Percentiles rank a stretch among this genome's conserved stretches.
Evolutionary conservation across 1,140 invertebrate species (phyloP).

Genomic region (Physella acuta): DNA sequence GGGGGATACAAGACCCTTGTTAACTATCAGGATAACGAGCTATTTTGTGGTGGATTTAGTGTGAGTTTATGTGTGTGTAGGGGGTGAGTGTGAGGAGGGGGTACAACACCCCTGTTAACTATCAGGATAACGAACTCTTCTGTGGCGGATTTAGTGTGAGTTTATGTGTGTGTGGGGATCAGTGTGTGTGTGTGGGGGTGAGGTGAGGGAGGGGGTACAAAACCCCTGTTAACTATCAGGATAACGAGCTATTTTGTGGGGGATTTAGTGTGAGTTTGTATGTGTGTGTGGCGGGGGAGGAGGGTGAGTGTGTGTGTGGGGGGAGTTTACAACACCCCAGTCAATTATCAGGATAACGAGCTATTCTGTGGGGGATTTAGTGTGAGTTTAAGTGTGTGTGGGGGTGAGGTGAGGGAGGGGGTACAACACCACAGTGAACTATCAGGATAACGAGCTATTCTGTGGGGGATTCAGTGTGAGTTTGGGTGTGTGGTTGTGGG

Average conservation of each 20-base stretch:
- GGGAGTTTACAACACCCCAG: constrained; percentile 85
- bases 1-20: constrained; percentile 86
- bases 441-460: constrained; percentile 84
- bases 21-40: constrained; percentile 89
- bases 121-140: constrained; percentile 84
- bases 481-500: no score
- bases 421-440: constrained; percentile 86
- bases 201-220: constrained; percentile 88
- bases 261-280: no score
- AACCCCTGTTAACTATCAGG: constrained; percentile 89
- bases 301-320: constrained; percentile 85
- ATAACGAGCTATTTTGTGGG: constrained; percentile 81
- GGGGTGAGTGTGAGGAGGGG: no score
- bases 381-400: no score
- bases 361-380: constrained; percentile 79
- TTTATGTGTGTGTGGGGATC: constrained; percentile 76
- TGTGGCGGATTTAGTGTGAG: constrained; percentile 75
- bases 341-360: constrained; percentile 91
- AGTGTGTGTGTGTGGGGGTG: no score
- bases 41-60: constrained; percentile 78
- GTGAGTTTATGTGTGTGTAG: no score
- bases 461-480: constrained; percentile 75
- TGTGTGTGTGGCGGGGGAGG: no score
- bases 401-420: no score
- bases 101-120: constrained; percentile 86